phyloP scores from a whole-genome alignment of 37 sponge, comb jelly and placozoan species.

The Aphrocallistes beatrix region DNA sequence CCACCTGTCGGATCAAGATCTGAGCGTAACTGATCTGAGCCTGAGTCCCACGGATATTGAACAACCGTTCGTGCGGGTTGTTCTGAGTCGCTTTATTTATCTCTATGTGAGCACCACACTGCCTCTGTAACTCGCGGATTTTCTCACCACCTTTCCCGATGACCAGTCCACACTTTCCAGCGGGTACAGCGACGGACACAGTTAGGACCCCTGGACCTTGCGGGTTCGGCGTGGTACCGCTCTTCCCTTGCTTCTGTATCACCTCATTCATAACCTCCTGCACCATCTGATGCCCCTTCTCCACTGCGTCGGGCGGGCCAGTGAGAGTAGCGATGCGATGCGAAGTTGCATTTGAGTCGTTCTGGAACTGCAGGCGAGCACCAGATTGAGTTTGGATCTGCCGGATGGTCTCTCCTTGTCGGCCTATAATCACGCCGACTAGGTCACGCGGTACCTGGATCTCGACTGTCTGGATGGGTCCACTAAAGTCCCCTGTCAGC shows the following conservation, averaged over 20 bases:
- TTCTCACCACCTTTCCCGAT: constrained; percentile 98
- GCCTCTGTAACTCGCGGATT: constrained; percentile 74
- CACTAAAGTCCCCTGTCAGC: constrained; percentile 20
- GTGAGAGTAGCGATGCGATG: constrained; percentile 54
- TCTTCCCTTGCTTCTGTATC: constrained; percentile 1
- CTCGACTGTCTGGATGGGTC: constrained; percentile 27
- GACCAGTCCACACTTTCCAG: constrained; percentile 78
- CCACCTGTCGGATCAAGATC: constrained; percentile 23
- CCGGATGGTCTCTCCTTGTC: constrained; percentile 77
- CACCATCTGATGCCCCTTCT: constrained; percentile 48
- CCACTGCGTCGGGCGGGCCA: constrained; percentile 38
- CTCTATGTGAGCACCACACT: constrained; percentile 91
- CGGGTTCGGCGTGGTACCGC: constrained; percentile 37
- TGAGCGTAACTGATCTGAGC: constrained; percentile 14
- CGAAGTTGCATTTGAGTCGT: constrained; percentile 41
- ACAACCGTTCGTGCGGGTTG: constrained; percentile 58
- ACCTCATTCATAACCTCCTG: constrained; percentile 63
- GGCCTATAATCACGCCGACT: constrained; percentile 81
- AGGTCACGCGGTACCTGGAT: constrained; percentile 67
- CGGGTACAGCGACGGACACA: constrained; percentile 49
- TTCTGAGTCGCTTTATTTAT: constrained; percentile 55
- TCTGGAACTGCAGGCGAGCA: constrained; percentile 70
- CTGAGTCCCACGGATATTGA: constrained; percentile 72
- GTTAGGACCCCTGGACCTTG: constrained; percentile 51
- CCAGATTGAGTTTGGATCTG: constrained; percentile 76